Percentiles rank a stretch among this genome's conserved stretches.
Evolutionary conservation across 2,888 invertebrate genomes (phyloP).

Genomic region (Polydrusus tereticollis): DNA sequence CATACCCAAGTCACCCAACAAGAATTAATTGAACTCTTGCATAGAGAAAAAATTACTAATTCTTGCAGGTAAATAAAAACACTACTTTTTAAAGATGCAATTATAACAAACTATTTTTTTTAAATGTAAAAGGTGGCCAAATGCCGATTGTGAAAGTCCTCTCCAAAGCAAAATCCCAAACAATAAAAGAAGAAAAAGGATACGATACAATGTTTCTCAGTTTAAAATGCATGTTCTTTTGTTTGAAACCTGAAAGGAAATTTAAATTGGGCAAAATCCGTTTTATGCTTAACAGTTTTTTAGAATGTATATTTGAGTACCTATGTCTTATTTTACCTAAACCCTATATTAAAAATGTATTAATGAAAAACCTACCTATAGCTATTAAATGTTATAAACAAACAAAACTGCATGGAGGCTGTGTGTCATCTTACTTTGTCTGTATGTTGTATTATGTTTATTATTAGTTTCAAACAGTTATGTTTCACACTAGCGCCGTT

Average conservation of each 20-base stretch:
- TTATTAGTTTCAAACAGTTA: slow-evolving; percentile 45
- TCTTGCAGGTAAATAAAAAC: too few species aligned
- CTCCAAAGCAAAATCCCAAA: slow-evolving; percentile 39
- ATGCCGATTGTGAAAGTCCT: slow-evolving; percentile 48
- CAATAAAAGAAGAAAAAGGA: slow-evolving; percentile 47
- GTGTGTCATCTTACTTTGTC: slow-evolving; percentile 15
- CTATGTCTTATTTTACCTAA: background rate
- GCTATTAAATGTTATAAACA: slow-evolving; percentile 22
- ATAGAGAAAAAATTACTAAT: background rate
- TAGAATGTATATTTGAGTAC: slow-evolving; percentile 14
- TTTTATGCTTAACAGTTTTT: slow-evolving; percentile 25
- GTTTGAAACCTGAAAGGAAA: slow-evolving; percentile 53
- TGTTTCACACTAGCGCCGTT: slow-evolving; percentile 36
- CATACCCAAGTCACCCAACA: too few species aligned
- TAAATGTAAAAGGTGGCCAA: slow-evolving; percentile 37
- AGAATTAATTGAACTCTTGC: background rate
- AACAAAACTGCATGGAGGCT: slow-evolving; percentile 30
- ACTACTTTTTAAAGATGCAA: background rate
- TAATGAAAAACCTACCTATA: slow-evolving; percentile 5
- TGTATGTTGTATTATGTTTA: slow-evolving; percentile 34
- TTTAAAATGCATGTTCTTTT: slow-evolving; percentile 54
- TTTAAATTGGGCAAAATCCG: slow-evolving; percentile 48
- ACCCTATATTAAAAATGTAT: background rate
- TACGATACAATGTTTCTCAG: slow-evolving; percentile 44
- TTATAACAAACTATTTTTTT: slow-evolving; percentile 5